Evolutionary conservation across 1,140 invertebrate genomes (phyloP).

Genomic region (Sarcophaga bullata): DNA sequence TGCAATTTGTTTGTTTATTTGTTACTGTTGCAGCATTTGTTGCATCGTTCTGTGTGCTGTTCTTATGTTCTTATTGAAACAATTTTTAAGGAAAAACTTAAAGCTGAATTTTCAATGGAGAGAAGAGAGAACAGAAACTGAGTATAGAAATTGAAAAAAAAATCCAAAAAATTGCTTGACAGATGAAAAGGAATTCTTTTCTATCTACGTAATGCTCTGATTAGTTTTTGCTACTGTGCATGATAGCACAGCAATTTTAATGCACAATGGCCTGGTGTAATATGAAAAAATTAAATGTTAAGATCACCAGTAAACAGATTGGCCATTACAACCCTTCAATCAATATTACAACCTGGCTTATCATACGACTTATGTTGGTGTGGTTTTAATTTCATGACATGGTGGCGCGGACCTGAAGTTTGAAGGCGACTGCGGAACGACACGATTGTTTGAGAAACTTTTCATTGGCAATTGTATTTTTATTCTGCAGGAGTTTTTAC

Average conservation of each 20-base stretch:
- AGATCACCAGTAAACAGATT: no score
- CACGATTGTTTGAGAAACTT: no score
- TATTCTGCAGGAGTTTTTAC: no score
- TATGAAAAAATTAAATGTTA: no score
- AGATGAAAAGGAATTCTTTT: not conserved
- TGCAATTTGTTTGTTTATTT: not conserved
- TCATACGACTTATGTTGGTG: no score
- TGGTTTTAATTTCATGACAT: no score
- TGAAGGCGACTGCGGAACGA: no score
- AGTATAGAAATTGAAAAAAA: not conserved
- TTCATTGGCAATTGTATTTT: no score
- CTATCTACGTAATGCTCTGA: not conserved
- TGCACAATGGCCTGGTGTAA: not conserved
- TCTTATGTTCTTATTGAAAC: not conserved
- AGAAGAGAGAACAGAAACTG: not conserved
- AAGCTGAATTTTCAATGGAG: not conserved
- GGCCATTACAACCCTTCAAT: no score
- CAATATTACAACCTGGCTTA: no score
- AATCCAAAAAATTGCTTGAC: not conserved
- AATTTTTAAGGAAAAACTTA: not conserved
- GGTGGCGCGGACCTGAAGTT: no score
- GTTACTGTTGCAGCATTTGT: not conserved
- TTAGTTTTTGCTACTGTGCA: slow-evolving; percentile 6
- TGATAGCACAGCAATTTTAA: not conserved
- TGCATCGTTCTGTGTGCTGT: not conserved